These are phyloP conservation scores for Aldrovandia affinis DNA, from an alignment of 2,797 vertebrate genomes.

Conservation along the genomic window DNA sequence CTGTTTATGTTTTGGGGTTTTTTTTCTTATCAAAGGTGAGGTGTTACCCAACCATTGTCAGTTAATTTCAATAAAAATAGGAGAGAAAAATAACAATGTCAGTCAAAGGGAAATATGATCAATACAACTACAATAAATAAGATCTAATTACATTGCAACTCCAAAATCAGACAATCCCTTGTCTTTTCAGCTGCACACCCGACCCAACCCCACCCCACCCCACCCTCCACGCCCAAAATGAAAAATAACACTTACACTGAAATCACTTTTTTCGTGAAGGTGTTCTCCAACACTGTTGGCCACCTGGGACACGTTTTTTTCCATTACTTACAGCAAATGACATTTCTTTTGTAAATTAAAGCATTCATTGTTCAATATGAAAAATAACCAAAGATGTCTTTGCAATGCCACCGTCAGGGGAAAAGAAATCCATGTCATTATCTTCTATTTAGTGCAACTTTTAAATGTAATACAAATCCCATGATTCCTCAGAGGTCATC, in stretches of 20 bases:
- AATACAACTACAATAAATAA: constrained; percentile 80
- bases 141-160: constrained; percentile 75
- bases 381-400: constrained; percentile 61
- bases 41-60: constrained; percentile 67
- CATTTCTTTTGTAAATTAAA: constrained; percentile 82
- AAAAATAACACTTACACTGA: constrained; percentile 82
- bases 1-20: constrained; percentile 71
- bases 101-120: constrained; percentile 77
- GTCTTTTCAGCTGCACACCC: constrained; percentile 42
- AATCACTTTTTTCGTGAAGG: constrained; percentile 76
- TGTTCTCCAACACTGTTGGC: constrained; percentile 74
- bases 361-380: constrained; percentile 75
- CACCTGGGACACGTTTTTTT: constrained; percentile 70
- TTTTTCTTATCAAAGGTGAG: constrained; percentile 5
- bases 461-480: constrained; percentile 78
- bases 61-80: constrained; percentile 68
- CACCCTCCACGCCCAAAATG: constrained; percentile 59
- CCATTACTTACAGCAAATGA: constrained; percentile 81
- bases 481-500: constrained; percentile 73
- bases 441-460: constrained; percentile 85
- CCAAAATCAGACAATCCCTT: constrained; percentile 70
- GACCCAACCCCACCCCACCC: constrained; percentile 40
- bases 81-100: constrained; percentile 76
- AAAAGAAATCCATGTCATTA: constrained; percentile 71
- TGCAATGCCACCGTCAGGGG: constrained; percentile 60